Evolutionary conservation across 2,113 vertebrate species (phyloP).

Genomic region (Lates calcarifer): DNA sequence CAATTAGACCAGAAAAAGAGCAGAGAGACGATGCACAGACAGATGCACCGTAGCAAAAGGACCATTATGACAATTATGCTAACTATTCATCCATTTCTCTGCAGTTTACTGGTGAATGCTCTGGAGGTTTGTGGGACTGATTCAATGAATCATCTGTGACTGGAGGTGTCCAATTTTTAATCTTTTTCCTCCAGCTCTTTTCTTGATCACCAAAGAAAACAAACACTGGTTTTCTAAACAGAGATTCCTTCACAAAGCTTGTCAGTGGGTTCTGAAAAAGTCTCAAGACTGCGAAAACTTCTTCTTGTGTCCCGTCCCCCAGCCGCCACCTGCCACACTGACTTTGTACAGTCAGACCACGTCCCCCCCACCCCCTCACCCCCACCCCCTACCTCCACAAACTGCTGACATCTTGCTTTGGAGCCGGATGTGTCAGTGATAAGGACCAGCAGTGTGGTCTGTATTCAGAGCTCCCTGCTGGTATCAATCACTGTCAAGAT

Average conservation of each 20-base stretch:
- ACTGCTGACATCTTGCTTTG: conserved; percentile 57
- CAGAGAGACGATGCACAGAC: neutral
- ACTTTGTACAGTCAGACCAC: conserved; percentile 28
- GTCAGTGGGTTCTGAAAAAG: neutral
- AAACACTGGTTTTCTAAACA: neutral
- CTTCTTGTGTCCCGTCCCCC: neutral
- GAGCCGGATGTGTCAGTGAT: conserved; percentile 55
- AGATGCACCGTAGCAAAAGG: conserved; percentile 27
- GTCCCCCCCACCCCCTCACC: neutral
- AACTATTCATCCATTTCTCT: conserved; percentile 55
- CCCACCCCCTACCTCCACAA: neutral
- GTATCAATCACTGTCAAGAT: conserved; percentile 67
- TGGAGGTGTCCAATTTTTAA: conserved; percentile 43
- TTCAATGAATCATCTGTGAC: conserved; percentile 57
- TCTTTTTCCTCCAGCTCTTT: conserved; percentile 17
- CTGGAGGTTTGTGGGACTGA: conserved; percentile 40
- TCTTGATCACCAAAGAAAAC: conserved; percentile 23
- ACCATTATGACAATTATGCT: conserved; percentile 53
- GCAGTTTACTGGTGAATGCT: conserved; percentile 33
- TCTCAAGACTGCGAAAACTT: neutral
- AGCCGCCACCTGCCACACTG: neutral
- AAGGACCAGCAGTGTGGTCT: conserved; percentile 52
- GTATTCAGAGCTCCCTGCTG: conserved; percentile 47
- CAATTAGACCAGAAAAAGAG: conserved; percentile 46
- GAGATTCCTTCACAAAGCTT: conserved; percentile 4